These are phyloP conservation scores for Isurus oxyrinchus DNA, from an alignment of 2,113 vertebrate species.

Conservation along the genomic window DNA sequence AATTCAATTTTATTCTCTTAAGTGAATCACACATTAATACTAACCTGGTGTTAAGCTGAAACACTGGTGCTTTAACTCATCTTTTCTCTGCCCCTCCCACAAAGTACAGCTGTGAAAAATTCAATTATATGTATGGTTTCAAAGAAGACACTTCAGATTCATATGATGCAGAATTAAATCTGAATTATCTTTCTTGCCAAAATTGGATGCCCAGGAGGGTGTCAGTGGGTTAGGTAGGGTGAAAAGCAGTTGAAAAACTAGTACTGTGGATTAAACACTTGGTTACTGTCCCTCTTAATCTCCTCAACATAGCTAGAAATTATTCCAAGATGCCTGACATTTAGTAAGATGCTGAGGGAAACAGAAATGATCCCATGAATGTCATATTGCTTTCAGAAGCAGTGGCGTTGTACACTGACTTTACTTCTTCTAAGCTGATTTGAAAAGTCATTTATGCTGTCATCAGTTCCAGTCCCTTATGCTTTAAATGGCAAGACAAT, in stretches of 20 bases:
- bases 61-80: neutral
- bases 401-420: neutral
- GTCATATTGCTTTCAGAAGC: neutral
- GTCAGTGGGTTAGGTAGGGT: neutral
- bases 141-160: neutral
- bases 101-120: neutral
- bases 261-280: neutral
- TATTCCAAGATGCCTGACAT: neutral
- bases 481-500: neutral
- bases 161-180: neutral
- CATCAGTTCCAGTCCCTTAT: neutral
- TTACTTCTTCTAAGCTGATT: neutral
- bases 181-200: neutral
- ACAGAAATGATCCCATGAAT: neutral
- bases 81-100: neutral
- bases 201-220: neutral
- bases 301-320: neutral
- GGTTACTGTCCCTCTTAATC: neutral
- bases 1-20: neutral
- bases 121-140: neutral
- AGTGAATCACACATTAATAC: neutral
- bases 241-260: neutral
- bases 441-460: neutral
- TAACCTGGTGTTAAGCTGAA: neutral
- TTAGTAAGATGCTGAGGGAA: neutral